A percentile compares a stretch with the other conserved stretches of the same genome.
phyloP scores from a whole-genome alignment of 2,888 invertebrate species.

The Abrostola triplasia region DNA sequence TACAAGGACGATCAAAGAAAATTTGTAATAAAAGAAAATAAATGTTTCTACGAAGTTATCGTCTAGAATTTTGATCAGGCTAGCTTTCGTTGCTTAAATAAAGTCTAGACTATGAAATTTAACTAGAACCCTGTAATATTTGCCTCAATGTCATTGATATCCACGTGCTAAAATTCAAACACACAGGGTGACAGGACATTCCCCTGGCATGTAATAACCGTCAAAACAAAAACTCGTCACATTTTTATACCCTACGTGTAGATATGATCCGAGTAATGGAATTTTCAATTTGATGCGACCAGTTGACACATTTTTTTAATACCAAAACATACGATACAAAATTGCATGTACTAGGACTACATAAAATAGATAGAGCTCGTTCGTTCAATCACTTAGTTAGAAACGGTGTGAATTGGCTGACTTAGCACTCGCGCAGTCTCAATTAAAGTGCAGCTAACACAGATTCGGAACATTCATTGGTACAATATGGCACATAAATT shows the following conservation, averaged over 20 bases:
- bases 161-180: too few species aligned
- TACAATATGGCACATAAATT: conserved; percentile 22
- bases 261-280: conserved; percentile 33
- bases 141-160: too few species aligned
- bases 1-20: conserved; percentile 14
- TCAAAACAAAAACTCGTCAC: conserved; percentile 54
- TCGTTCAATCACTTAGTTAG: conserved; percentile 37
- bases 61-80: neutral
- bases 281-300: conserved; percentile 46
- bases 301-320: conserved; percentile 23
- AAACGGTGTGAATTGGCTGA: conserved; percentile 35
- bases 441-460: conserved; percentile 22
- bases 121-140: neutral
- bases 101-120: conserved; percentile 12
- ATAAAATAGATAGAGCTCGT: neutral
- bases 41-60: neutral
- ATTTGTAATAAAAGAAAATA: neutral
- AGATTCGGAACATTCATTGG: conserved; percentile 8
- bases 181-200: conserved; percentile 6
- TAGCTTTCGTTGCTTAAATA: neutral
- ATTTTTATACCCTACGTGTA: conserved; percentile 38
- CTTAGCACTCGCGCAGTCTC: conserved; percentile 26
- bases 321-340: neutral
- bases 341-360: neutral
- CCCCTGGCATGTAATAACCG: conserved; percentile 43